Percentiles rank a stretch among this genome's conserved stretches.
Evolutionary conservation across 2,113 vertebrate species (phyloP).

Genomic region (Brachypteracias leptosomus): DNA sequence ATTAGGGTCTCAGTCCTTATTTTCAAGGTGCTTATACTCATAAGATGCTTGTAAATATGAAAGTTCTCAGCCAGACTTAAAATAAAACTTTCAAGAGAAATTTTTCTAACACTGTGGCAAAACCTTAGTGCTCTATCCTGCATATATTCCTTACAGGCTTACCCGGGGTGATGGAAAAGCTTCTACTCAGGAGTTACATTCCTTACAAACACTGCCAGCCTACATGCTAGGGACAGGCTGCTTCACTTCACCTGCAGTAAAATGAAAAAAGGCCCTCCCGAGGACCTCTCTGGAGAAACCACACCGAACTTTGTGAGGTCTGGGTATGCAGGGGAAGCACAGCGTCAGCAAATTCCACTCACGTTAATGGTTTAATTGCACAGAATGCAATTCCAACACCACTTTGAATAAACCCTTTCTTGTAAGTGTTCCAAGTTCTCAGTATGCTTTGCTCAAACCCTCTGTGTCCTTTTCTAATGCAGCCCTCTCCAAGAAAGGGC

Average conservation of each 20-base stretch:
- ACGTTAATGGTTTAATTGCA: fast-evolving
- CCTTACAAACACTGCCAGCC: background rate
- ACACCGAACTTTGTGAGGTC: fast-evolving
- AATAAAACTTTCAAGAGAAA: background rate
- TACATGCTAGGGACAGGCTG: background rate
- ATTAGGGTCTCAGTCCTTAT: background rate
- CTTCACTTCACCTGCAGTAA: background rate
- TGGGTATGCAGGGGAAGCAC: too few species aligned
- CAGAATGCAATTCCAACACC: background rate
- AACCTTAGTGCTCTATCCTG: background rate
- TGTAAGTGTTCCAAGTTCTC: background rate
- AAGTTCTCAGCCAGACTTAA: background rate
- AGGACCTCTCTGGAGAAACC: background rate
- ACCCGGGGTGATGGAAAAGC: background rate
- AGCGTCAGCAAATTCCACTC: background rate
- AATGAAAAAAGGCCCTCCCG: background rate
- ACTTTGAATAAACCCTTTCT: background rate
- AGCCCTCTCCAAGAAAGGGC: background rate
- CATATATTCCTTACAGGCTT: background rate
- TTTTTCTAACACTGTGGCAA: background rate
- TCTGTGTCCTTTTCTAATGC: too few species aligned
- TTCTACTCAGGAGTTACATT: background rate
- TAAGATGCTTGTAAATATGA: background rate
- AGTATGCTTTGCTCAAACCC: background rate
- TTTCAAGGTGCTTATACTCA: background rate